Conservation (phyloP, 2,113 vertebrate species). For the Triplophysa dalaica region DNA sequence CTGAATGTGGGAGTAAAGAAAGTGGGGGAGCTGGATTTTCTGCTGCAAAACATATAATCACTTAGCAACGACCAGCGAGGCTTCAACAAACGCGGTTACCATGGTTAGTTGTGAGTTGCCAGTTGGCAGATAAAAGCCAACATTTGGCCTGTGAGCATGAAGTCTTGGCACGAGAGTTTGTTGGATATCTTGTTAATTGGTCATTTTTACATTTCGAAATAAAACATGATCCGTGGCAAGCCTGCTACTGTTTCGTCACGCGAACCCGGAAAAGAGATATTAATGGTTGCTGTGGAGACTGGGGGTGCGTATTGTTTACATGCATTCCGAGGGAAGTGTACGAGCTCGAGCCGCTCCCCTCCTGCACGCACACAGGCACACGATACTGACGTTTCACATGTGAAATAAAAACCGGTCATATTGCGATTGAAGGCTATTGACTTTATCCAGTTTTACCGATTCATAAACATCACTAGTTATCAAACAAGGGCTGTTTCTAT, state of each 20-base stretch:
- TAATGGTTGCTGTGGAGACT: conserved; percentile 59
- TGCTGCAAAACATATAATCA: conserved; percentile 69
- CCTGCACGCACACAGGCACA: conserved; percentile 52
- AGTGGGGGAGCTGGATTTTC: conserved; percentile 72
- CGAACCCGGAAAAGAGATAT: conserved; percentile 57
- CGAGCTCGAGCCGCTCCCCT: conserved; percentile 55
- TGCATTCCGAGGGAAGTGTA: conserved; percentile 59
- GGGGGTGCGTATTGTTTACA: conserved; percentile 58
- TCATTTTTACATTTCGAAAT: conserved; percentile 42
- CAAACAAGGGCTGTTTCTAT: no score
- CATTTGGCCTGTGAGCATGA: background rate
- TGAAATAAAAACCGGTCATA: background rate
- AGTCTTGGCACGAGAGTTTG: background rate
- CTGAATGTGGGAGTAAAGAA: conserved; percentile 37
- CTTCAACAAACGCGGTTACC: conserved; percentile 76
- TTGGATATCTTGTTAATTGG: conserved; percentile 11
- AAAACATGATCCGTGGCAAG: conserved; percentile 31
- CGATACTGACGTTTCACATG: background rate
- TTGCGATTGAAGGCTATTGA: no score
- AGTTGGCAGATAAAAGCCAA: conserved; percentile 6
- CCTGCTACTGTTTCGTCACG: conserved; percentile 40
- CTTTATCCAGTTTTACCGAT: no score
- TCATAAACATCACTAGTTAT: no score
- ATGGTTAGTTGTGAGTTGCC: conserved; percentile 57
- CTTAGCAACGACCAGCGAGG: conserved; percentile 77